Evolutionary conservation across 2,797 vertebrate species (phyloP), one percentile per base, ranked within the genome.

Genomic region (Microctenopoma steveboyesi): DNA sequence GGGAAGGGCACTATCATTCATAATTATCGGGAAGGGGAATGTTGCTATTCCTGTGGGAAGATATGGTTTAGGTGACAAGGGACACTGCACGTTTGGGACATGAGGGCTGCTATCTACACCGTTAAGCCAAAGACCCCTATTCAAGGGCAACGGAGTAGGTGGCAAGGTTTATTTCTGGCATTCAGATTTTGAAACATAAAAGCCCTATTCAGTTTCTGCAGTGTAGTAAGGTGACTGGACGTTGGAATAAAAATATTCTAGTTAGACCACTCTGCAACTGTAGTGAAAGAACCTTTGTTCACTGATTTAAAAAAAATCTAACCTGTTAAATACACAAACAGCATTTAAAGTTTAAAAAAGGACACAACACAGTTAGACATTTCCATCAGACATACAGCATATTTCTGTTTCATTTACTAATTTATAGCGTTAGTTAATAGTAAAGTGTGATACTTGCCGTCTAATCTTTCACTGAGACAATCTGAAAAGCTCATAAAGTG

Each of bases 1-100:
- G 65, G 59, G 73, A 61, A 45, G 69, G 78, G 28, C 42, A 43
- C 35, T 64, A 84, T 77, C 37, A 52, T 78, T 84, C 58, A 72
- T 76, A 82, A 82, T 85, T 77, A 86, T 85, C 66, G 52, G 60
- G 60, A 84, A 69, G 22, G 64, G 53, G 74, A 79, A 79, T 68
- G 74, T 53, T 67, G 64, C 51, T 58, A 65, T 79, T 84, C 84
- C 74, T 74, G 54, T 62, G 69, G 75, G 81, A 76, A 37, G 63
- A 74, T 27, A 39, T 33, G n/a, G 42, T 12, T 37, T 40, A 8
- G 54, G 64, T 51, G 64, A 77, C 37, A 62, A 73, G 50, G 47
- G 73, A 78, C 73, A 63, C 14, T 45, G 42, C 42, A 45, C 27
- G 0, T 72, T 66, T 42, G 74, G 78, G 73, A 66, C 82, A 76